Evolutionary conservation across 1,140 invertebrate genomes (phyloP), one percentile per base, ranked within the genome.

Genomic region (Neodiprion fabricii): DNA sequence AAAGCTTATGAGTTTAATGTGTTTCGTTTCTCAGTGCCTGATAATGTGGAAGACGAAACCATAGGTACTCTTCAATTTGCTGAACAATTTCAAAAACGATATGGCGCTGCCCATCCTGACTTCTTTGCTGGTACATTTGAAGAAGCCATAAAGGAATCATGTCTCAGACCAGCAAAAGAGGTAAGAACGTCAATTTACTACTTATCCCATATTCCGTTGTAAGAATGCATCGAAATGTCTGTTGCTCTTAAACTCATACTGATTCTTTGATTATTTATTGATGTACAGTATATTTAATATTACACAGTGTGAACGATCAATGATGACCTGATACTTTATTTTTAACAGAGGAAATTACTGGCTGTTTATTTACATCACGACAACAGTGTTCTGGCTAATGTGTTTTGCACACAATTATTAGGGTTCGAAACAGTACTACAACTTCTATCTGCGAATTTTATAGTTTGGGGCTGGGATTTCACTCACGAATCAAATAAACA

Each of bases 291-390:
- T 70, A 40, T 40, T 17, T 9, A 9, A 7, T 23, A 67, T 49
- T 53, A 40, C 28, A 40, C 9, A 48, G 48, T 17, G 11, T 73
- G 17, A 73, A 73, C 7, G 21, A 67, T 72, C 71, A 65, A 72
- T 73, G 50, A 71, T 75, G 70, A 66, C 21, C 69, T 67, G 72
- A 67, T 74, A 79, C 28, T 61, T 74, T 53, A 65, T 76, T 82
- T 77, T 78, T 91, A 92, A n/a, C 90, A 98, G 96, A 92, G 97
- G 79, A 96, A 96, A 89, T 90, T 98, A 70, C 86, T 99, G 76
- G 97, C 96, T 17, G 91, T 99, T 68, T 99, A 99, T 89, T 90
- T 99, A 28, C 97, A 99, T 85, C 96, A 98, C 85, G 97, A 98
- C 87, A 92, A 92, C 49, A 98, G 96, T 81, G 96, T 99, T 71